Base-by-base conservation (phyloP, 2,888 invertebrate species). In the Scaptomyza cyrtandrae region DNA sequence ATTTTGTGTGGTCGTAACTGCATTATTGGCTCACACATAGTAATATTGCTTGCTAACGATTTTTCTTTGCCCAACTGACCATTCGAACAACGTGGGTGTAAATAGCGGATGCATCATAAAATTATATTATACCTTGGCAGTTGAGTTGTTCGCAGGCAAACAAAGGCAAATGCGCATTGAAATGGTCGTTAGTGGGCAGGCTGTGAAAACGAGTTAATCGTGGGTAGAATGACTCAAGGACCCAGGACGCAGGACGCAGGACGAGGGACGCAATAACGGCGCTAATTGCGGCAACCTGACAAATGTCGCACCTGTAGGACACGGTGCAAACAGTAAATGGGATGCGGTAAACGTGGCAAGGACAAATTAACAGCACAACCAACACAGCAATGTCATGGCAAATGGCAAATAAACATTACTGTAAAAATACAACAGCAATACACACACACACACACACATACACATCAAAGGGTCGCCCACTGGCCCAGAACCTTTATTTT, bases 241-340 rank as follows among this genome's bases (percentile, higher is more conserved):
- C 10, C 14, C 9, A 5, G 2, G 13, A 44, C 19, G 10, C n/a
- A n/a, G n/a, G 61, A 58, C 10, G 19, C 9, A 5, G 2, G 13
- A 44, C 19, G 10, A 44, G 24, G 13, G 6, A 44, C 41, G 35
- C 24, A 19, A n/a, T 13, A 75, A 68, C 52, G 62, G 59, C 64
- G 86, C 80, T 88, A 86, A 82, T 88, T 82, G 84, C 73, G 88
- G 80, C 84, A 80, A 75, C 77, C 80, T 86, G 86, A 80, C 86
- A 82, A 88, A 88, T 82, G 84, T 82, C 86, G 84, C 81, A 88
- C 88, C 83, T 86, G 83, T 60, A 56, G 56, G 58, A 44, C 59
- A 61, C 56, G 62, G 58, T 53, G 76, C 71, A 69, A 68, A 63
- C 59, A 60, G 75, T 55, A 78, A 74, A 78, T 59, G 73, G 72